Conservation (phyloP, 2,797 vertebrate genomes). For the Halcyon smyrnensis region DNA sequence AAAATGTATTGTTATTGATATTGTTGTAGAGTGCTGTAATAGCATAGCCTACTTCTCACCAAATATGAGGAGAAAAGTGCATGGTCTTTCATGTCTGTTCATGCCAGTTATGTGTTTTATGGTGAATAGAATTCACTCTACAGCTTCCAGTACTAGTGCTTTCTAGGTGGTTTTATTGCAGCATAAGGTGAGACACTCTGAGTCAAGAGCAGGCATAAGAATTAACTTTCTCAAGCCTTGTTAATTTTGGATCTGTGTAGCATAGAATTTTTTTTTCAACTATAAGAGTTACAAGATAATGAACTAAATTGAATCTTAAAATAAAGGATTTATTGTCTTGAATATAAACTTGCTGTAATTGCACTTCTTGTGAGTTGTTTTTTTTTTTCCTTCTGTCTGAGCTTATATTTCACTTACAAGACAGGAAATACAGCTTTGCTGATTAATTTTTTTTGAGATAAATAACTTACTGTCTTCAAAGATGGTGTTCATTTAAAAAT, state of each 20-base stretch:
- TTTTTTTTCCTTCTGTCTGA: background rate
- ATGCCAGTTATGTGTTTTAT: background rate
- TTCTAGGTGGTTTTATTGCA: background rate
- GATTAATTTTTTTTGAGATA: background rate
- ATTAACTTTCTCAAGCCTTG: background rate
- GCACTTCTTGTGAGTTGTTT: background rate
- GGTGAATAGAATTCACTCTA: background rate
- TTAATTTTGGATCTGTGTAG: background rate
- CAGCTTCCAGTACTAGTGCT: background rate
- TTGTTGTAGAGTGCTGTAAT: background rate
- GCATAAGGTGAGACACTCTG: background rate
- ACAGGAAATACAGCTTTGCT: slow-evolving; percentile 42
- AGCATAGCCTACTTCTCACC: background rate
- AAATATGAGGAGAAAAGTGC: background rate
- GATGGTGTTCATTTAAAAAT: background rate
- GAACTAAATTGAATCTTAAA: background rate
- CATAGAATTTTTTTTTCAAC: background rate
- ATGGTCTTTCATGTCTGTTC: background rate
- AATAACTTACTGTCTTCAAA: slow-evolving; percentile 4
- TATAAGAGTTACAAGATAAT: background rate
- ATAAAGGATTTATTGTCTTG: background rate
- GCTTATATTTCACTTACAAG: slow-evolving; percentile 4
- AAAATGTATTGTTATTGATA: background rate
- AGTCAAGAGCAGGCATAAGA: background rate
- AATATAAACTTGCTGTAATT: background rate